Percentiles rank a stretch among this genome's conserved stretches.
phyloP scores from a whole-genome alignment of 2,113 vertebrate genomes.

The Salvelinus alpinus region DNA sequence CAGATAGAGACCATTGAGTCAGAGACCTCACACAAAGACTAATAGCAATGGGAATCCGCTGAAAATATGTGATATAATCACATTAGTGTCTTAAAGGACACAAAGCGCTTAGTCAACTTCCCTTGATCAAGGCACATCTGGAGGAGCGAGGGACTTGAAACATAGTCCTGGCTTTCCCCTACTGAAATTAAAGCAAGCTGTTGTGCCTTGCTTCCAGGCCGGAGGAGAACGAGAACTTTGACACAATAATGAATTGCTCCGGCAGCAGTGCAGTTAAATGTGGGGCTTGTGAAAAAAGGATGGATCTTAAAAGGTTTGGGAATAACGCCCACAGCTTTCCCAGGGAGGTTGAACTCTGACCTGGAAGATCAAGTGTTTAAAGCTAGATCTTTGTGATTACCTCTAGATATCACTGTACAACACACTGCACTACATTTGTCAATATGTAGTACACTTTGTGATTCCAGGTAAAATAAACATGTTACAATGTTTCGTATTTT shows the following conservation, averaged over 20 bases:
- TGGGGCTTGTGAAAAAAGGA: constrained; percentile 58
- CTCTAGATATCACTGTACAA: constrained; percentile 39
- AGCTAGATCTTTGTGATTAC: constrained; percentile 53
- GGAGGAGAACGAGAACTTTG: constrained; percentile 70
- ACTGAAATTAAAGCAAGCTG: constrained; percentile 78
- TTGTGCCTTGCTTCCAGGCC: constrained; percentile 69
- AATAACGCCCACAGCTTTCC: constrained; percentile 78
- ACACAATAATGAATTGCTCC: constrained; percentile 76
- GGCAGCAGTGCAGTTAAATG: constrained; percentile 63
- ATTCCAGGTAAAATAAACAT: neutral
- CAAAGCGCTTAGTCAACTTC: constrained; percentile 76
- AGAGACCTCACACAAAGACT: constrained; percentile 73
- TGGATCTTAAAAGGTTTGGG: constrained; percentile 73
- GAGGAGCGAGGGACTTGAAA: constrained; percentile 61
- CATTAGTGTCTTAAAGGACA: constrained; percentile 75
- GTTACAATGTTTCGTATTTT: too few relatives aligned
- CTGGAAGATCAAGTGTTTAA: constrained; percentile 55
- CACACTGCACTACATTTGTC: neutral
- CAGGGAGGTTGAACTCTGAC: constrained; percentile 73
- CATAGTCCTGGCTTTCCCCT: constrained; percentile 66
- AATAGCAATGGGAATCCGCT: constrained; percentile 66
- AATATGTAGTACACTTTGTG: constrained; percentile 13
- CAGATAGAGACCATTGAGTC: constrained; percentile 58
- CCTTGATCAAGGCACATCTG: constrained; percentile 73
- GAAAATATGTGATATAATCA: constrained; percentile 79